Evolutionary conservation across 35 echinoderm and acorn worm genomes (phyloP), one percentile per base, ranked within the genome.

Genomic region (Anneissia japonica): DNA sequence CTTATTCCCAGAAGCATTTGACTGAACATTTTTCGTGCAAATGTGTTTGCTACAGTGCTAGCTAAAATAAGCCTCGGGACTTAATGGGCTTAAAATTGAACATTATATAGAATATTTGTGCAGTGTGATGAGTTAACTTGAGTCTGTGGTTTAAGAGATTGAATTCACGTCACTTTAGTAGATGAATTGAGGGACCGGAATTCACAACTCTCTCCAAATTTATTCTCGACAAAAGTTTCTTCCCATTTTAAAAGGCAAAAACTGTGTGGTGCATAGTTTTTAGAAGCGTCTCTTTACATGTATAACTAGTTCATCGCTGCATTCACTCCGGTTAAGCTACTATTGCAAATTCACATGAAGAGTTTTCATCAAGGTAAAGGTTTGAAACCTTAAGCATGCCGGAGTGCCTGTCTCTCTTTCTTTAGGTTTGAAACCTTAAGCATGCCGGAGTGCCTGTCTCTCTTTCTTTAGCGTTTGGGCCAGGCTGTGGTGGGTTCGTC

Each of bases 41-140:
- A 64, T 64, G 51, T 64, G 51, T 64, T 64, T 64, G 7, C 51
- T 64, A 64, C 51, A 26, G 51, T 64, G 51, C 51, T 64, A 64
- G 51, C 51, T 64, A 16, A 23, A 64, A 64, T 64, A 64, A 64
- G 51, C 51, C 19, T 19, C 26, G 51, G 51, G 51, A 64, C 5
- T 64, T 64, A 64, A 64, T 64, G 51, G 51, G 51, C 51, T 64
- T 64, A 64, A 64, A 64, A 64, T 64, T 64, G 51, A 64, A 64
- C 51, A 64, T 64, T 64, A 64, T 64, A 16, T 64, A 64, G 51
- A 64, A 64, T 64, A 23, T 6, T 64, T 64, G 51, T 64, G 10
- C 51, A 64, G 51, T 64, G 51, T 64, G 51, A 64, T 64, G 51
- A 64, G 40, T 43, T 43, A 43, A 43, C 40, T 43, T 43, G 40